These are phyloP conservation scores for Macrophya alboannulata DNA, from an alignment of 2,888 invertebrate genomes.

Conservation along the genomic window DNA sequence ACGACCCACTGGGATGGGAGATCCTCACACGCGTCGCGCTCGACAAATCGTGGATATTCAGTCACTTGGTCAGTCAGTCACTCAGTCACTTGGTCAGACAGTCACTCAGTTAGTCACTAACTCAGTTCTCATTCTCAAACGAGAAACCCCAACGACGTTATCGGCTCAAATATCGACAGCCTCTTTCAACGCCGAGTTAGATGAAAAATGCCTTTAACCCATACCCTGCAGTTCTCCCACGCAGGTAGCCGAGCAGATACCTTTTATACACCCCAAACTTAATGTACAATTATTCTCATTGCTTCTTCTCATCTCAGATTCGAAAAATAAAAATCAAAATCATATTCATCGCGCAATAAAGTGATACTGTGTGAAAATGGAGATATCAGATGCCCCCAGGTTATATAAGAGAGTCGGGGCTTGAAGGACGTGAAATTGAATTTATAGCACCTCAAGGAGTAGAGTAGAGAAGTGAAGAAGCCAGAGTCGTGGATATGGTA, in stretches of 20 bases:
- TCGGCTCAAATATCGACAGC: conserved; percentile 78
- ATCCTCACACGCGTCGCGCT: conserved; percentile 39
- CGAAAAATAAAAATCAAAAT: neutral
- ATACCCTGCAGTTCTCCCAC: neutral
- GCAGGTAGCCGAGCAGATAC: neutral
- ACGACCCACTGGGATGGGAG: conserved; percentile 46
- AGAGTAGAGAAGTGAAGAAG: neutral
- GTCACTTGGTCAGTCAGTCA: conserved; percentile 69
- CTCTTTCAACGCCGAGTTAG: conserved; percentile 72
- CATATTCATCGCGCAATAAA: too few relatives aligned
- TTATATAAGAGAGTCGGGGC: neutral
- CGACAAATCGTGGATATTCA: conserved; percentile 55
- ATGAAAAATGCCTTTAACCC: conserved; percentile 8
- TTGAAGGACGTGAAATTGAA: conserved; percentile 15
- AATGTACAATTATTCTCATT: neutral
- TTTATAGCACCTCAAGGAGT: conserved; percentile 17
- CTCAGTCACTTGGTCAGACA: conserved; percentile 66
- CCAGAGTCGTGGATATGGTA: neutral
- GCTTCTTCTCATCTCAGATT: neutral
- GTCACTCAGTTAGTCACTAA: conserved; percentile 44
- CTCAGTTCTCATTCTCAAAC: conserved; percentile 30
- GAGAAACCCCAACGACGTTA: conserved; percentile 72
- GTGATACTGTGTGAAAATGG: too few relatives aligned
- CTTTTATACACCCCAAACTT: neutral
- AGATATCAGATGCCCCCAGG: neutral